These are phyloP conservation scores for Tetrapedia diversipes DNA, from an alignment of 2,888 invertebrate genomes.

Conservation along the genomic window DNA sequence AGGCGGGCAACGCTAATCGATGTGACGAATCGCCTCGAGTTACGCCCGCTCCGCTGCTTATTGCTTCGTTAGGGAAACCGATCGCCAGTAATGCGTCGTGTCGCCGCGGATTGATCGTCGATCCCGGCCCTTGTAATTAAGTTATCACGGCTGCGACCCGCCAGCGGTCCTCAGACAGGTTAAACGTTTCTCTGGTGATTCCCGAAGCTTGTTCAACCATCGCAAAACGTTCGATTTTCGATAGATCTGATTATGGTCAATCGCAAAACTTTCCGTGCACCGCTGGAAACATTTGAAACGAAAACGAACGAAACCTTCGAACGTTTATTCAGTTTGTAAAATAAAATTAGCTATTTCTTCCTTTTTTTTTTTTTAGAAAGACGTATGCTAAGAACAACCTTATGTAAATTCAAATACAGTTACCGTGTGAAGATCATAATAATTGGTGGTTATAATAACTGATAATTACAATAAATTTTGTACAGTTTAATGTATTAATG, in stretches of 20 bases:
- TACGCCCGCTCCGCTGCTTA: slow-evolving; percentile 38
- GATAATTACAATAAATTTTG: no score
- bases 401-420: no score
- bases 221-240: not conserved
- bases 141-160: slow-evolving; percentile 33
- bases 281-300: no score
- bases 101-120: slow-evolving; percentile 52
- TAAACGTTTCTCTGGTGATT: slow-evolving; percentile 3
- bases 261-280: not conserved
- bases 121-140: slow-evolving; percentile 48
- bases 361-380: no score
- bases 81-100: slow-evolving; percentile 50
- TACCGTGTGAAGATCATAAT: no score
- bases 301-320: no score
- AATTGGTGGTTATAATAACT: no score
- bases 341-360: slow-evolving; percentile 1
- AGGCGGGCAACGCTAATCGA: slow-evolving; percentile 60
- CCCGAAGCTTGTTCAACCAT: no score
- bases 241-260: not conserved
- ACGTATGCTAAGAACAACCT: no score
- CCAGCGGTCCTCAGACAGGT: slow-evolving; percentile 5
- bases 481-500: no score
- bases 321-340: no score
- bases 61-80: slow-evolving; percentile 61
- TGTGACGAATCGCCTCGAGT: slow-evolving; percentile 52